Evolutionary conservation across 2,888 invertebrate genomes (phyloP), one percentile per base, ranked within the genome.

Genomic region (Amphimallon solstitiale): DNA sequence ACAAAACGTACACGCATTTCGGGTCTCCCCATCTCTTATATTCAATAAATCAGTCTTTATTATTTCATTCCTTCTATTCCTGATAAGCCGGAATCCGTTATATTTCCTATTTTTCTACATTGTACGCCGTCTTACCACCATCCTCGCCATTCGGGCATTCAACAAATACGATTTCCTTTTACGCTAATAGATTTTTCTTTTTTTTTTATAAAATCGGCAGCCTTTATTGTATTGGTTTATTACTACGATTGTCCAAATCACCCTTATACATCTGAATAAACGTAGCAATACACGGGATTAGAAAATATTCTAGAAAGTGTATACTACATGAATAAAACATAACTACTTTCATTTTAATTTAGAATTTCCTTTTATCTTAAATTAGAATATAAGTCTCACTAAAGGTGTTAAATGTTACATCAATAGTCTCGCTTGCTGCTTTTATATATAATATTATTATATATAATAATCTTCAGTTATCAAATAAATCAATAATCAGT

Each of bases 31-130:
- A 34, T 43, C 56, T 63, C 56, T 63, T 35, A 43, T 29, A 59
- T 59, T 56, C 56, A 56, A 63, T 67, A 63, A 67, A 63, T 67
- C 63, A 66, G 48, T 54, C 66, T 63, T 62, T 65, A 49, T 65
- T 46, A 62, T 61, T 66, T 52, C 62, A 54, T 61, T 60, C 54
- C 61, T 62, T 52, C 56, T 59, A 65, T 63, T 49, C 40, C 40
- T 49, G 63, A 63, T 63, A 63, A 63, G 63, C 63, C 43, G 63
- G 40, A 59, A 59, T 59, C 56, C 56, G 56, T 59, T 59, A 59
- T 59, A 45, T 59, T 59, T 59, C 56, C 56, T 59, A 59, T 59
- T 59, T 43, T 45, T 59, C 29, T 59, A 45, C 29, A 59, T 59
- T 15, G n/a, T 15, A n/a, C n/a, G 14, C 38, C 43, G 56, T 29